Evolutionary conservation across 2,797 vertebrate species (phyloP), one percentile per base, ranked within the genome.

Genomic region (Tolypeutes matacus): DNA sequence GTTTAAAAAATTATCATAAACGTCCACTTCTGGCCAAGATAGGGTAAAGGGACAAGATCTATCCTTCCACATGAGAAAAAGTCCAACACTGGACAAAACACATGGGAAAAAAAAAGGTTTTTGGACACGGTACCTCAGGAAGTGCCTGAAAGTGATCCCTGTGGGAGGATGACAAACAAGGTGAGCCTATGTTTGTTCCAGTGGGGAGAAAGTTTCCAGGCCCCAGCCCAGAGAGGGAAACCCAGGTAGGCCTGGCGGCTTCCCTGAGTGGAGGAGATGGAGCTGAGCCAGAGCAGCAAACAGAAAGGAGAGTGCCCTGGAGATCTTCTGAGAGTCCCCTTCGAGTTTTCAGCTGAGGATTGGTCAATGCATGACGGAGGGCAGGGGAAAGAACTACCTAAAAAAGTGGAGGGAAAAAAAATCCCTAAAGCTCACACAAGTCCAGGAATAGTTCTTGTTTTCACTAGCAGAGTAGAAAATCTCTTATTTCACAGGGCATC

Each of bases 1-100:
- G 70, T 42, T 95, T 95, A 72, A 96, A 96, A 94, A 93, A 60
- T 78, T 86, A 70, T 65, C 58, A 21, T 25, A 92, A 86, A 95
- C 39, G 4, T 83, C 85, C 12, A 20, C 15, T 53, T 89, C 42
- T 75, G 12, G 82, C 29, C 36, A 78, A 82, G 46, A 95, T 34
- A 23, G 2, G 53, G 89, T 39, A 62, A 69, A 93, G 27, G 23
- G 34, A 53, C 10, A 49, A 8, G 25, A 58, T 49, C 72, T 77
- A 77, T 5, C 31, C 18, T 53, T 17, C 42, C 56, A 14, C 36
- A 27, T 7, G 56, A 75, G 51, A 76, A 1, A 1, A 83, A 91
- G 11, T 34, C 18, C 60, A 51, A 67, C 60, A 82, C 23, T 58
- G 15, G 62, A 65, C 17, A 89, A 75, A 60, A 77, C 2, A 12